These are phyloP conservation scores for Aspidapion aeneum DNA, from an alignment of 2,888 invertebrate species.

Conservation along the genomic window DNA sequence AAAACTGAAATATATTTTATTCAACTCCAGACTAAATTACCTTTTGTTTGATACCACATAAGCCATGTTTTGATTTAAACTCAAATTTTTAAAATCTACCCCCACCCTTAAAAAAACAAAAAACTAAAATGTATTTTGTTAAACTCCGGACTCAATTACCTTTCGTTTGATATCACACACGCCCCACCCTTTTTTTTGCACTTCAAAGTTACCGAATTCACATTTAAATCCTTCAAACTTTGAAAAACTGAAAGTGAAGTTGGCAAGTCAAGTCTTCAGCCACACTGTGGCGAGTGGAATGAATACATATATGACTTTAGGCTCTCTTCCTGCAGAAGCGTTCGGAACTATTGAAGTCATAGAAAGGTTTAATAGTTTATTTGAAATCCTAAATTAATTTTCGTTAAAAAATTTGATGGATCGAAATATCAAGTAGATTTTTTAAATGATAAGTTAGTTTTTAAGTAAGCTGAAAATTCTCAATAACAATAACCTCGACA, in stretches of 20 bases:
- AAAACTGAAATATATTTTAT: too few relatives aligned
- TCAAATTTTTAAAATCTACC: too few relatives aligned
- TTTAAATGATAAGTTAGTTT: conserved; percentile 7
- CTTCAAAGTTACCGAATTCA: conserved; percentile 24
- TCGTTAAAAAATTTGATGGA: conserved; percentile 3
- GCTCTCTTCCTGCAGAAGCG: conserved; percentile 13
- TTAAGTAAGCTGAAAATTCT: conserved; percentile 6
- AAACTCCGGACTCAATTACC: too few relatives aligned
- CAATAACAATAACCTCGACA: conserved; percentile 6
- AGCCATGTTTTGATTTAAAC: too few relatives aligned
- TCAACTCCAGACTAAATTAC: too few relatives aligned
- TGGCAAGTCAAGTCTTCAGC: conserved; percentile 19
- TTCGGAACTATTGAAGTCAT: conserved; percentile 12
- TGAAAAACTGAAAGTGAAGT: conserved; percentile 29
- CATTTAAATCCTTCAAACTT: conserved; percentile 24
- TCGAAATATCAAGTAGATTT: conserved; percentile 6
- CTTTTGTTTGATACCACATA: too few relatives aligned
- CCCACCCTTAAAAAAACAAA: too few relatives aligned
- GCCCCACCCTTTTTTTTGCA: too few relatives aligned
- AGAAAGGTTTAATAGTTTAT: conserved; percentile 17
- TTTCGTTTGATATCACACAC: too few relatives aligned
- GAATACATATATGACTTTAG: conserved; percentile 15
- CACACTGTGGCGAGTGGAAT: conserved; percentile 14
- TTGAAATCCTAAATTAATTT: conserved; percentile 15
- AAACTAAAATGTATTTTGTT: too few relatives aligned